These are phyloP conservation scores for Ammospiza nelsoni DNA, from an alignment of 2,113 vertebrate genomes.

Conservation along the genomic window DNA sequence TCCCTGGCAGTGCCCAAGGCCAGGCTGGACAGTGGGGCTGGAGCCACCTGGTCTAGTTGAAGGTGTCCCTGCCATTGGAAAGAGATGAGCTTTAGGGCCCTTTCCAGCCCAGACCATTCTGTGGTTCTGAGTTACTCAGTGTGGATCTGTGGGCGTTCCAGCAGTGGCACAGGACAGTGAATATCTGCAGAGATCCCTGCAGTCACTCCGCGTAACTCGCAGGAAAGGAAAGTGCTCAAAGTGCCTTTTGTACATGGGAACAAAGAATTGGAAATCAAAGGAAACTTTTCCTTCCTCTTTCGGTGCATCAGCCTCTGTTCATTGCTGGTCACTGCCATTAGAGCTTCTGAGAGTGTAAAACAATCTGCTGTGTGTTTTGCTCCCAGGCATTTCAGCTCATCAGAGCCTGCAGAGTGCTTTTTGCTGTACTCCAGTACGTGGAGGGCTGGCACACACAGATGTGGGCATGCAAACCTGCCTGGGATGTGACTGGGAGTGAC, in stretches of 20 bases:
- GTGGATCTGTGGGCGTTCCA: background rate
- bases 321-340: conserved; percentile 1
- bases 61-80: background rate
- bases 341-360: background rate
- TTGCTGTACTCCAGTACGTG: background rate
- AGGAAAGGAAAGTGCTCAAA: background rate
- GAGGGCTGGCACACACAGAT: background rate
- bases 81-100: background rate
- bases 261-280: conserved; percentile 14
- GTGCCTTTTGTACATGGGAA: background rate
- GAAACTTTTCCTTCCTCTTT: background rate
- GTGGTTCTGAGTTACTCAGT: background rate
- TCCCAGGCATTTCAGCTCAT: conserved; percentile 35
- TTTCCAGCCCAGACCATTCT: background rate
- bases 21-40: background rate
- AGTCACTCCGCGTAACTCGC: fast-evolving
- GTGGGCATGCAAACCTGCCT: background rate
- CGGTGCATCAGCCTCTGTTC: background rate
- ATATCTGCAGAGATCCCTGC: background rate
- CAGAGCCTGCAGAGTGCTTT: conserved; percentile 42
- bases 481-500: background rate
- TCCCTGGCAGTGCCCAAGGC: background rate
- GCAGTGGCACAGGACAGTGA: background rate
- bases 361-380: conserved; percentile 34
- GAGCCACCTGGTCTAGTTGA: background rate